Evolutionary conservation across 2,888 invertebrate genomes (phyloP).

Genomic region (Celastrina argiolus): DNA sequence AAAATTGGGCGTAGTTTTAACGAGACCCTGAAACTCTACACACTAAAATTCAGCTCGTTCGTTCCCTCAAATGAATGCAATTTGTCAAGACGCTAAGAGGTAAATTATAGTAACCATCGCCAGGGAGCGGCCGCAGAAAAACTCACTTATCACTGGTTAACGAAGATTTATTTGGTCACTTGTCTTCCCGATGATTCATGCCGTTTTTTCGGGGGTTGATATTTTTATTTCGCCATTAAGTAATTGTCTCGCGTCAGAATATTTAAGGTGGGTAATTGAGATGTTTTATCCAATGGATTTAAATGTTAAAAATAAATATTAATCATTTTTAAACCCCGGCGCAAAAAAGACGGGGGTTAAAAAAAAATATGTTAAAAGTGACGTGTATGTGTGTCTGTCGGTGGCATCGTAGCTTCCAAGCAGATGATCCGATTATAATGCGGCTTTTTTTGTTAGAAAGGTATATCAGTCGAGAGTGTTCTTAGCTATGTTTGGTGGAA

Average conservation of each 20-base stretch:
- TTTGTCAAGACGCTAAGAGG: conserved; percentile 44
- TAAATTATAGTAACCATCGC: conserved; percentile 42
- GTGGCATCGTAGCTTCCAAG: too few species aligned
- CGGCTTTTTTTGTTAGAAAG: too few species aligned
- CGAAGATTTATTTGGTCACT: conserved; percentile 45
- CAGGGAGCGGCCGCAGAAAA: conserved; percentile 37
- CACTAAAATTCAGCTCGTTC: not conserved
- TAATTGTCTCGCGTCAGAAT: conserved; percentile 3
- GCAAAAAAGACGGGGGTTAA: too few species aligned
- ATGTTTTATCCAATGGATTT: not conserved
- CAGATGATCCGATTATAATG: too few species aligned
- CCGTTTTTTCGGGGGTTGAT: conserved; percentile 28
- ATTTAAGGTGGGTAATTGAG: not conserved
- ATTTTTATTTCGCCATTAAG: conserved; percentile 5
- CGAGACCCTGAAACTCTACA: not conserved
- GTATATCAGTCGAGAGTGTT: too few species aligned
- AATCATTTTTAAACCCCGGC: too few species aligned
- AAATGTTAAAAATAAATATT: too few species aligned
- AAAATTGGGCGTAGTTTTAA: too few species aligned
- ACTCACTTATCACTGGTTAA: conserved; percentile 47
- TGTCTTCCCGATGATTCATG: conserved; percentile 42
- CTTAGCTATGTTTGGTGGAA: too few species aligned
- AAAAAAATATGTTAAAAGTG: too few species aligned
- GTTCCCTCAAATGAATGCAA: conserved; percentile 38
- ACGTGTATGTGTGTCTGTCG: too few species aligned